Conservation (phyloP, 2,113 vertebrate genomes). For the Oophaga pumilio region DNA sequence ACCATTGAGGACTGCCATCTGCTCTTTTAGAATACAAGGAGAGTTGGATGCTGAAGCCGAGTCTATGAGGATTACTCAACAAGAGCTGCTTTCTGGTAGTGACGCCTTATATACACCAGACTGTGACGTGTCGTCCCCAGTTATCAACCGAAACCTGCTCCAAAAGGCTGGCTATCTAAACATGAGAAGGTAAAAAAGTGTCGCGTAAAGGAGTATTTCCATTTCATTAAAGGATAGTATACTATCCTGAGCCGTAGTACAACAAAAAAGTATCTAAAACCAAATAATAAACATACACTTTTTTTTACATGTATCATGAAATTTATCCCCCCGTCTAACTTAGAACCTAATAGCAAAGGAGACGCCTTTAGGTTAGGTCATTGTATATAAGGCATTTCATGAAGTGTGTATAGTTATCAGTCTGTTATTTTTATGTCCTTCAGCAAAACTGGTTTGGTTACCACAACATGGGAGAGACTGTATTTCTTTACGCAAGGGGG, state of each 20-base stretch:
- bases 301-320: neutral
- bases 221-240: no score
- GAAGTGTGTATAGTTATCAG: neutral
- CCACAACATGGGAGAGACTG: conserved; percentile 93
- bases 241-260: no score
- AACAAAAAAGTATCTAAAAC: neutral
- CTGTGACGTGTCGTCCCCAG: conserved; percentile 73
- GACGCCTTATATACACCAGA: conserved; percentile 91
- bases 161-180: conserved; percentile 98
- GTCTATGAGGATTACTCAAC: conserved; percentile 84
- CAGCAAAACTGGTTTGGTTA: conserved; percentile 97
- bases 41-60: conserved; percentile 89
- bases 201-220: neutral
- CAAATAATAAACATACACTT: neutral
- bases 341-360: neutral
- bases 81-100: conserved; percentile 85
- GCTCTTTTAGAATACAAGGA: conserved; percentile 80
- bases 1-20: neutral
- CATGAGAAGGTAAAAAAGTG: conserved; percentile 82
- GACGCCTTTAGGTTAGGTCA: neutral
- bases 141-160: conserved; percentile 89
- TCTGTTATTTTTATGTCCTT: conserved; percentile 35
- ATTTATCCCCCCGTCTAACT: neutral
- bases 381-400: neutral
- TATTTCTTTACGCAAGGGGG: conserved; percentile 99